Evolutionary conservation across 2,797 vertebrate species (phyloP), one percentile per base, ranked within the genome.

Genomic region (Phylloscopus collybita): DNA sequence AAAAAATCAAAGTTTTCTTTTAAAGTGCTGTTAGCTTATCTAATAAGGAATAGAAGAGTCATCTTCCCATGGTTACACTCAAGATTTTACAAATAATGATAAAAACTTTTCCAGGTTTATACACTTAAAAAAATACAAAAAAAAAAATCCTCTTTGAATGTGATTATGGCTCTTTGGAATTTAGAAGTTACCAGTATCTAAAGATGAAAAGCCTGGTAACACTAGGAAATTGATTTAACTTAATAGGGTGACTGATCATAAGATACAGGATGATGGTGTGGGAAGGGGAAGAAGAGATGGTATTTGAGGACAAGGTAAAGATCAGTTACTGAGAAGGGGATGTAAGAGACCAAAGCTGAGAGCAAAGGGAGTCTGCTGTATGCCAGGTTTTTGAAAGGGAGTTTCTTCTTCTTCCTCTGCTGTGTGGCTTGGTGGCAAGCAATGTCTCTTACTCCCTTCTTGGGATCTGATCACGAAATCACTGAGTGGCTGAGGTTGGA

Each of bases 41-140:
- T 74, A 56, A 29, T 83, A 64, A 67, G 23, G 27, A 45, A 27
- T 54, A 11, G 16, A 92, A 83, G 42, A 27, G 21, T 80, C 18
- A 84, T 9, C 14, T 72, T 72, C 6, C 78, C 20, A 16, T 38
- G 11, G 9, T 80, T 73, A 32, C 4, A 12, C 32, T 88, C 42
- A 44, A 11, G 32, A 78, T 90, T 91, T 86, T 42, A 54, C 26
- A 83, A 61, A 51, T 80, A 57, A 50, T 34, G 11, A 6, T 57
- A 61, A 75, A 80, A 83, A n/a, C 7, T 25, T 84, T 12, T 20
- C 8, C 16, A 30, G 20, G 19, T 83, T 90, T 88, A 78, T 60
- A 27, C 1, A 15, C 13, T 71, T 57, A 21, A 44, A 53, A 59
- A 57, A 38, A 38, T 6, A 4, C 5, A 6, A 1, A 1, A n/a